phyloP scores from a whole-genome alignment of 2,888 invertebrate genomes.

The Hydrotaea diabolus region DNA sequence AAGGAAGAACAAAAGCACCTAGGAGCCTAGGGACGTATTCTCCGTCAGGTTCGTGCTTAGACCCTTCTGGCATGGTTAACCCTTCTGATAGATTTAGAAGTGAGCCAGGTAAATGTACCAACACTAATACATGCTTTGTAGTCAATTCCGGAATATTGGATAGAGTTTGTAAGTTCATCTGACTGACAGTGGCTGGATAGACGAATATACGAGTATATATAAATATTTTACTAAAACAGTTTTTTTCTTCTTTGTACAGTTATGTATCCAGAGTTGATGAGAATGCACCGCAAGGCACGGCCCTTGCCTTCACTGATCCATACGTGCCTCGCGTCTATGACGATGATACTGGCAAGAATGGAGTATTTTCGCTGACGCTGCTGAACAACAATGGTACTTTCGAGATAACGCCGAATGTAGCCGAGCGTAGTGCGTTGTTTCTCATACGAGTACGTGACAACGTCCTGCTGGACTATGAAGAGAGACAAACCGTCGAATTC shows the following conservation, averaged over 20 bases:
- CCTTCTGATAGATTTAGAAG: too few relatives aligned
- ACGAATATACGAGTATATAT: too few relatives aligned
- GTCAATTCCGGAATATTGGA: too few relatives aligned
- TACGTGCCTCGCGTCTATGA: constrained; percentile 88
- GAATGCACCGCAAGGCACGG: constrained; percentile 90
- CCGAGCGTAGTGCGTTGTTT: constrained; percentile 89
- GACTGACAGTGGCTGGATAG: too few relatives aligned
- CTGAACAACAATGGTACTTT: constrained; percentile 93
- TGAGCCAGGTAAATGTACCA: too few relatives aligned
- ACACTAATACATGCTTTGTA: too few relatives aligned
- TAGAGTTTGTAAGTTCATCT: too few relatives aligned
- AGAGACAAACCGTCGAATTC: constrained; percentile 87
- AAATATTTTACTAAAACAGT: not conserved
- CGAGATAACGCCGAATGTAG: constrained; percentile 91
- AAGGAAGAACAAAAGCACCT: too few relatives aligned
- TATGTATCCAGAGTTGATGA: constrained; percentile 90
- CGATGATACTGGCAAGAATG: constrained; percentile 90
- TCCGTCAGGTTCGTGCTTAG: too few relatives aligned
- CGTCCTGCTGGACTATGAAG: constrained; percentile 91
- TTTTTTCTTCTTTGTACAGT: constrained; percentile 79
- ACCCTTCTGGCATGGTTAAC: too few relatives aligned
- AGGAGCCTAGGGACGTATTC: too few relatives aligned
- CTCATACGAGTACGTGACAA: constrained; percentile 92
- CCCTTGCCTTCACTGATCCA: constrained; percentile 86
- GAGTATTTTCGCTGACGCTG: constrained; percentile 89